These are phyloP conservation scores for Silurus lanzhouensis DNA, from an alignment of 2,797 vertebrate species.

Conservation along the genomic window DNA sequence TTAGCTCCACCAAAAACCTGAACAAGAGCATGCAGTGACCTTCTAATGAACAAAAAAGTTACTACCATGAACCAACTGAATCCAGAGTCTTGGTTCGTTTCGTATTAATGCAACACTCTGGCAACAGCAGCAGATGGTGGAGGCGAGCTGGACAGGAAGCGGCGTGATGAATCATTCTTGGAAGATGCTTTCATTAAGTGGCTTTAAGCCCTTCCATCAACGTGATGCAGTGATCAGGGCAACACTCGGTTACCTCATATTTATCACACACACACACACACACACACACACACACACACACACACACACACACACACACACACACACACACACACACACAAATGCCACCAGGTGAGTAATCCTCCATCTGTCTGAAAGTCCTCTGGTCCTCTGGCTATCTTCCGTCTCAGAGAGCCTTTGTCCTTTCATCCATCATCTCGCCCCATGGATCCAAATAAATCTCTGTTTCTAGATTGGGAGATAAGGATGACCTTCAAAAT, in stretches of 20 bases:
- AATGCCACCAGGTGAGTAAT: constrained; percentile 10
- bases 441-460: constrained; percentile 7
- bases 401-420: neutral
- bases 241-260: constrained; percentile 32
- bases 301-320: neutral
- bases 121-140: constrained; percentile 20
- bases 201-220: constrained; percentile 20
- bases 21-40: too few species aligned
- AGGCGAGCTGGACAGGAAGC: constrained; percentile 20
- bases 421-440: neutral
- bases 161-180: constrained; percentile 32
- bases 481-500: neutral
- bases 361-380: constrained; percentile 37
- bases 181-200: constrained; percentile 28
- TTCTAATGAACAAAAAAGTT: neutral
- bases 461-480: neutral
- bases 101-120: constrained; percentile 22
- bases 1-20: too few species aligned
- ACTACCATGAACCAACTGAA: neutral
- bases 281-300: constrained; percentile 10
- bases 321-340: neutral
- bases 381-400: constrained; percentile 8
- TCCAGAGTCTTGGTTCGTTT: neutral
- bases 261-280: constrained; percentile 33
- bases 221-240: constrained; percentile 26